phyloP scores from a whole-genome alignment of 2,888 invertebrate species.

The Cephus spinipes region DNA sequence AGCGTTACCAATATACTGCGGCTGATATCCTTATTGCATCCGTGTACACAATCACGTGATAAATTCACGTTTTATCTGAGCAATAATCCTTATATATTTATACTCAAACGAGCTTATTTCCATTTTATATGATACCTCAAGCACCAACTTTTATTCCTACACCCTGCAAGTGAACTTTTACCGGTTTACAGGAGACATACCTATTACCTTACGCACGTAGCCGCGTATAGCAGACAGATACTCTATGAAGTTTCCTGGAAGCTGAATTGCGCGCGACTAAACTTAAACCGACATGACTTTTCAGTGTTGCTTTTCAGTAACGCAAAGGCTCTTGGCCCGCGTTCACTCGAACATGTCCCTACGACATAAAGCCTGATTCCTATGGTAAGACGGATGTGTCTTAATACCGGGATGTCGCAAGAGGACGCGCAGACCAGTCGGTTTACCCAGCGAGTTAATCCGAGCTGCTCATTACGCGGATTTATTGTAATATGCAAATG shows the following conservation, averaged over 20 bases:
- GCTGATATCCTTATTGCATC: not conserved
- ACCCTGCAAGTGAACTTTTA: not conserved
- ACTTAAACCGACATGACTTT: not conserved
- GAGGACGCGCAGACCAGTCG: not conserved
- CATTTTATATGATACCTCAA: not conserved
- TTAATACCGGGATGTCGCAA: constrained; percentile 1
- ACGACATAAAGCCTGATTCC: constrained; percentile 11
- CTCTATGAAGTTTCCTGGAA: not conserved
- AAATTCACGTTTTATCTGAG: not conserved
- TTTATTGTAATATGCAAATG: constrained; percentile 27
- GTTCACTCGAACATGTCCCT: constrained; percentile 25
- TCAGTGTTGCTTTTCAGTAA: not conserved
- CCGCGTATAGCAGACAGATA: not conserved
- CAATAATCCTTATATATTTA: not conserved
- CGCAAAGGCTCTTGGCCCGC: constrained; percentile 21
- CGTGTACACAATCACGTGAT: not conserved
- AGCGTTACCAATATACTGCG: not conserved
- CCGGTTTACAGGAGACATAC: not conserved
- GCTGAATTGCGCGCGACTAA: not conserved
- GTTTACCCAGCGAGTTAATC: constrained; percentile 12
- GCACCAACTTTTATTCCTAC: not conserved
- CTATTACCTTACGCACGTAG: not conserved
- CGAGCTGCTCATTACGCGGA: constrained; percentile 17
- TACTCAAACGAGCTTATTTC: not conserved
- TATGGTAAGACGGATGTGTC: constrained; percentile 1